Percentiles rank a stretch among this genome's conserved stretches.
Conservation (phyloP, 1,140 invertebrate species). For the Brachionus manjavacas region DNA sequence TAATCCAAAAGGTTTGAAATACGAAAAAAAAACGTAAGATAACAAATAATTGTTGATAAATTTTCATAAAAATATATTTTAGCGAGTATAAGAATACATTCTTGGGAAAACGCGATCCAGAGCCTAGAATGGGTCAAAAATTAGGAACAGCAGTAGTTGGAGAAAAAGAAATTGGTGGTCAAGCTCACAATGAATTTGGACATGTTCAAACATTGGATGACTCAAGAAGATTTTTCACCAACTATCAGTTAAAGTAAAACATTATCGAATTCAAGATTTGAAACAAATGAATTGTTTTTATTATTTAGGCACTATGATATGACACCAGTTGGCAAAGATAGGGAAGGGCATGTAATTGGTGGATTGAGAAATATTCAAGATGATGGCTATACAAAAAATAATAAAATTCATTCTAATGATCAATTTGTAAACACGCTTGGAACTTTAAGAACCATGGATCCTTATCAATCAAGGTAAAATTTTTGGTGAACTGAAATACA, state of each 20-base stretch:
- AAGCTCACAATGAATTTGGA: background rate
- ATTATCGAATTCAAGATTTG: background rate
- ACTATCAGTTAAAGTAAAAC: constrained; percentile 22
- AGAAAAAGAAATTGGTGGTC: background rate
- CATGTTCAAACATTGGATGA: constrained; percentile 11
- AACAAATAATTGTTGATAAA: background rate
- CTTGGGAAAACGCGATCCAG: background rate
- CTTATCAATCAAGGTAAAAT: constrained; percentile 20
- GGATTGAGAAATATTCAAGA: background rate
- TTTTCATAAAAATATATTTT: background rate
- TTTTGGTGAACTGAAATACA: background rate
- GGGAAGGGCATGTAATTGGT: background rate
- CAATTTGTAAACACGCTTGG: background rate
- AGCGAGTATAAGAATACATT: constrained; percentile 15
- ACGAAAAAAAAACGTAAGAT: background rate
- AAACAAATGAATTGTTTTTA: background rate
- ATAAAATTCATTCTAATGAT: constrained; percentile 10
- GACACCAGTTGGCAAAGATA: background rate
- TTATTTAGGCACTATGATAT: constrained; percentile 32
- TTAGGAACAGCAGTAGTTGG: background rate
- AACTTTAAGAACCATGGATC: background rate
- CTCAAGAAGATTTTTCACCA: constrained; percentile 1
- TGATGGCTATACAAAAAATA: constrained; percentile 21
- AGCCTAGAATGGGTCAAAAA: background rate
- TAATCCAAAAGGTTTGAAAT: background rate